These are phyloP conservation scores for Myopa tessellatipennis DNA, from an alignment of 2,888 invertebrate species.

Conservation along the genomic window DNA sequence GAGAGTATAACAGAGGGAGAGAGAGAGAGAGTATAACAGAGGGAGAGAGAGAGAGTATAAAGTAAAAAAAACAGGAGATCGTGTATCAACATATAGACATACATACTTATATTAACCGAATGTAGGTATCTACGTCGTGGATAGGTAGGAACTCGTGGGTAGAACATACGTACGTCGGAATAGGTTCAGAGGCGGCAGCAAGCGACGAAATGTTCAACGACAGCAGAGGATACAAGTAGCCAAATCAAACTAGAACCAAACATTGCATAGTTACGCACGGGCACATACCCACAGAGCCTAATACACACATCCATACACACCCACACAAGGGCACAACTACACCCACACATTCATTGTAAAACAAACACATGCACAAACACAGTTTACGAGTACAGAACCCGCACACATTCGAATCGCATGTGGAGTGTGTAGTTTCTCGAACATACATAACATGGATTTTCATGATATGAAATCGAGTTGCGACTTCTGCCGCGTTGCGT, in stretches of 20 bases:
- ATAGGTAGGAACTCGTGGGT: too few species aligned
- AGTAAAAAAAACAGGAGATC: too few species aligned
- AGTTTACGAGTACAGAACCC: background rate
- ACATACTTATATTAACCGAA: too few species aligned
- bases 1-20: too few species aligned
- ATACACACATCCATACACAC: background rate
- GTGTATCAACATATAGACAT: too few species aligned
- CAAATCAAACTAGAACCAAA: background rate
- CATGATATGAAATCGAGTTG: conserved; percentile 33
- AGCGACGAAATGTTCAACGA: background rate
- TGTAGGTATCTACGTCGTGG: too few species aligned
- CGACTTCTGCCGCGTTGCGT: conserved; percentile 23
- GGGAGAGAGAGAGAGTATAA: too few species aligned
- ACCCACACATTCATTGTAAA: background rate
- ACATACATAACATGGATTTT: background rate
- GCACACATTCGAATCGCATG: background rate
- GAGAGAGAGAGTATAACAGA: too few species aligned
- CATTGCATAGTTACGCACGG: background rate
- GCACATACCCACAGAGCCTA: background rate
- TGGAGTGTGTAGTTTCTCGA: background rate
- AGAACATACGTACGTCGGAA: too few species aligned
- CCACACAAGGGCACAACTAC: background rate
- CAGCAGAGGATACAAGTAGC: background rate
- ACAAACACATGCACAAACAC: background rate
- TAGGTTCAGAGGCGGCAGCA: background rate